phyloP scores from a whole-genome alignment of 1,140 invertebrate genomes.

The Bombus pascuorum region DNA sequence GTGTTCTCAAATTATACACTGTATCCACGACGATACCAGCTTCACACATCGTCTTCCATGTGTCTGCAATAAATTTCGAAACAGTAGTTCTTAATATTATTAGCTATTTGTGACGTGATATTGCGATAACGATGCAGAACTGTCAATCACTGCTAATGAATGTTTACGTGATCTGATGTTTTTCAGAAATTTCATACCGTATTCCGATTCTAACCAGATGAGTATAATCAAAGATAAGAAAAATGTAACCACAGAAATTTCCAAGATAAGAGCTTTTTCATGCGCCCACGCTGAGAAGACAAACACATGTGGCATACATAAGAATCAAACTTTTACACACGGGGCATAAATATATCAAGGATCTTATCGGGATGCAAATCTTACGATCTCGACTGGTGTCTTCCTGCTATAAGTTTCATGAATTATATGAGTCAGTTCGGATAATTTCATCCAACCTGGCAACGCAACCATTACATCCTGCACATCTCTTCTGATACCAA shows the following conservation, averaged over 20 bases:
- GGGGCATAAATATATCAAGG: conserved; percentile 57
- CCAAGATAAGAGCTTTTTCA: conserved; percentile 48
- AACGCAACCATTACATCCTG: conserved; percentile 13
- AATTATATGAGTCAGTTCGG: conserved; percentile 35
- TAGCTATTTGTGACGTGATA: conserved; percentile 36
- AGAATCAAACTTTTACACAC: conserved; percentile 39
- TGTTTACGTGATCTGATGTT: conserved; percentile 47
- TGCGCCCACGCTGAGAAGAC: neutral
- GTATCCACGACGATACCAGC: neutral
- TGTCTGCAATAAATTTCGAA: conserved; percentile 51
- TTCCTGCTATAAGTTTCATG: conserved; percentile 41
- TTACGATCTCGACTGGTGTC: conserved; percentile 3
- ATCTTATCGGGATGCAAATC: conserved; percentile 66
- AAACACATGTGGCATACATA: conserved; percentile 30
- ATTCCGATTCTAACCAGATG: neutral
- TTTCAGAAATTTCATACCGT: conserved; percentile 25
- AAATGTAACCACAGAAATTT: conserved; percentile 16
- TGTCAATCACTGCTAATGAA: conserved; percentile 49
- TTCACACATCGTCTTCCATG: conserved; percentile 1
- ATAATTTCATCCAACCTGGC: conserved; percentile 2
- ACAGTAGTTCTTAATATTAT: conserved; percentile 33
- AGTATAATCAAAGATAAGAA: conserved; percentile 31
- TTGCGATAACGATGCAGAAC: conserved; percentile 50
- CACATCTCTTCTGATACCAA: neutral
- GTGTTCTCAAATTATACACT: neutral